Evolutionary conservation across 1,140 invertebrate species (phyloP), one percentile per base, ranked within the genome.

Genomic region (Tetragnatha versicolor): DNA sequence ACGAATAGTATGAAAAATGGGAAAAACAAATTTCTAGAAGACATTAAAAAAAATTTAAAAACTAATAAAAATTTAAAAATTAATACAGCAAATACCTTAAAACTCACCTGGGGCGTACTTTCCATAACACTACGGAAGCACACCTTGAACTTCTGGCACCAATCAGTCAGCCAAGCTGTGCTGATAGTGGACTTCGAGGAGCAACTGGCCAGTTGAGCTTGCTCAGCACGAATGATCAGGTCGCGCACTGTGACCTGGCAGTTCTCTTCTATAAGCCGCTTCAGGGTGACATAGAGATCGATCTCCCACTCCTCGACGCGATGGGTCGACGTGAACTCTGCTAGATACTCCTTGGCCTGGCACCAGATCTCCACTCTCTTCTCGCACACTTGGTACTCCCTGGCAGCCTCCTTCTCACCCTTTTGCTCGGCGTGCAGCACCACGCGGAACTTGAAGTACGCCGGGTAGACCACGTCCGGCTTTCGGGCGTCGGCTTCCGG

Each of bases 131-230:
- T 79, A 12, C 37, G 35, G n/a, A 79, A 79, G 12, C 76, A 69
- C 0, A 79, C 76, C 58, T 79, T 68, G 27, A 79, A 79, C 25
- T 69, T 79, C 37, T 69, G 63, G 37, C 76, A 79, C 76, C 76
- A 79, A 33, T 79, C 65, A 3, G 76, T 79, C 2, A 79, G 49
- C 76, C 76, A 79, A 2, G 63, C 39, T 25, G 76, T 79, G 22
- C 35, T 58, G 1, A 79, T 68, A n/a, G 65, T 69, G 7, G 76
- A 68, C 17, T 68, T 68, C 2, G 76, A 35, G 3, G 63, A 55
- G 12, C 49, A 61, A 25, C 53, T 69, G 20, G 63, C 37, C 10
- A 68, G 29, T 29, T 79, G 76, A 10, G 65, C 65, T 61, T 79
- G 63, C 35, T 79, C 76, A 3, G 76, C 76, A 4, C 65, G 76